Conservation (phyloP, 2,113 vertebrate species). For the Psephotus haematonotus region DNA sequence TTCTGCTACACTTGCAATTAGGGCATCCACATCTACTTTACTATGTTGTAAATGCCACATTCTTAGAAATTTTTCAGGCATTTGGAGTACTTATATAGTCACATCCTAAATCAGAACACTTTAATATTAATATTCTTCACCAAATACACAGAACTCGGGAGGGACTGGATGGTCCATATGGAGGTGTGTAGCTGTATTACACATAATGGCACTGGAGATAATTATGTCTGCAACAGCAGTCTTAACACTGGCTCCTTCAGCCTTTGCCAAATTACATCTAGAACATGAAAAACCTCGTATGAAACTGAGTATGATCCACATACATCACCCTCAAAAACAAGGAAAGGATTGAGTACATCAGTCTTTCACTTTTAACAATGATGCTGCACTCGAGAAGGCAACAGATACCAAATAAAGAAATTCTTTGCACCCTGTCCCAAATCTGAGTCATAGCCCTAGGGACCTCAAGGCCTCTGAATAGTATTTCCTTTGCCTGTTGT, state of each 20-base stretch:
- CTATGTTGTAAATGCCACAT: neutral
- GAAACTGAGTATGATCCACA: neutral
- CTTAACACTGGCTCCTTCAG: neutral
- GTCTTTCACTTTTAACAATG: neutral
- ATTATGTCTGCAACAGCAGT: neutral
- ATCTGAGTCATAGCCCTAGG: slow-evolving; percentile 49
- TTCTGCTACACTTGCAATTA: neutral
- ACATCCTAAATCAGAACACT: neutral
- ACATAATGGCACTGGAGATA: neutral
- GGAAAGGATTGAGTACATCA: neutral
- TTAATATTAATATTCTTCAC: neutral
- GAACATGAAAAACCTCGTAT: neutral
- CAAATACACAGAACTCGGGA: neutral
- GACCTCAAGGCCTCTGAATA: slow-evolving; percentile 23
- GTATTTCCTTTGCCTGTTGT: slow-evolving; percentile 41
- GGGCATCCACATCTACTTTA: neutral
- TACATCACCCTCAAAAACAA: neutral
- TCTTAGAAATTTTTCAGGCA: neutral
- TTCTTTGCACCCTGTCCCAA: slow-evolving; percentile 39
- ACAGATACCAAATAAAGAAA: slow-evolving; percentile 51
- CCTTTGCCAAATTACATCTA: neutral
- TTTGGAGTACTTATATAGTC: neutral
- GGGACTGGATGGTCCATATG: neutral
- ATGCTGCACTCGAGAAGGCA: neutral
- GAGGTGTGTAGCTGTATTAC: neutral